Conservation (phyloP, 2,888 invertebrate genomes). For the Halictus quadricinctus region DNA sequence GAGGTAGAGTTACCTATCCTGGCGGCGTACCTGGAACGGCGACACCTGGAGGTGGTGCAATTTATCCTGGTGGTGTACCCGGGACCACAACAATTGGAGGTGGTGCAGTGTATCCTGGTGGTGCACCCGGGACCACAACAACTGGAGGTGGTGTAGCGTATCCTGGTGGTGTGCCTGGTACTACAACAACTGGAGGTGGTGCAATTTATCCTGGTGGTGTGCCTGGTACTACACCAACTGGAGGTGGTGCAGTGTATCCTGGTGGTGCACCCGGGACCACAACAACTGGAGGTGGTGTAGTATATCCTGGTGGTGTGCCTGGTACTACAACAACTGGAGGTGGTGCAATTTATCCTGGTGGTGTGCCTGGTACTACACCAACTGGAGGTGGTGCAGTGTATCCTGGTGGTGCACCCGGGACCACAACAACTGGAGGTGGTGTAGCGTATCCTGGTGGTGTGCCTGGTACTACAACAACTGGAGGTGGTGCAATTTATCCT, state of each 20-base stretch:
- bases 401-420: conserved; percentile 16
- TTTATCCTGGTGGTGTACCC: conserved; percentile 43
- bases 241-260: neutral
- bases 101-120: conserved; percentile 50
- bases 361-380: conserved; percentile 47
- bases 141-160: conserved; percentile 16
- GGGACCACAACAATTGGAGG: conserved; percentile 44
- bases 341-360: neutral
- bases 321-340: conserved; percentile 33
- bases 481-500: conserved; percentile 25
- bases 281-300: neutral
- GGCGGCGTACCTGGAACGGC: conserved; percentile 24
- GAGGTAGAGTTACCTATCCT: conserved; percentile 37
- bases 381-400: conserved; percentile 33
- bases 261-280: neutral
- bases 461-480: conserved; percentile 25
- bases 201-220: neutral
- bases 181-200: neutral
- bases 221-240: neutral
- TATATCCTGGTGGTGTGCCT: conserved; percentile 3
- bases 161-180: conserved; percentile 24
- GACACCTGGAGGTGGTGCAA: neutral
- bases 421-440: conserved; percentile 32
- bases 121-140: conserved; percentile 29
- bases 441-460: conserved; percentile 10